These are phyloP conservation scores for Melanerpes formicivorus DNA, from an alignment of 2,113 vertebrate genomes.

Conservation along the genomic window DNA sequence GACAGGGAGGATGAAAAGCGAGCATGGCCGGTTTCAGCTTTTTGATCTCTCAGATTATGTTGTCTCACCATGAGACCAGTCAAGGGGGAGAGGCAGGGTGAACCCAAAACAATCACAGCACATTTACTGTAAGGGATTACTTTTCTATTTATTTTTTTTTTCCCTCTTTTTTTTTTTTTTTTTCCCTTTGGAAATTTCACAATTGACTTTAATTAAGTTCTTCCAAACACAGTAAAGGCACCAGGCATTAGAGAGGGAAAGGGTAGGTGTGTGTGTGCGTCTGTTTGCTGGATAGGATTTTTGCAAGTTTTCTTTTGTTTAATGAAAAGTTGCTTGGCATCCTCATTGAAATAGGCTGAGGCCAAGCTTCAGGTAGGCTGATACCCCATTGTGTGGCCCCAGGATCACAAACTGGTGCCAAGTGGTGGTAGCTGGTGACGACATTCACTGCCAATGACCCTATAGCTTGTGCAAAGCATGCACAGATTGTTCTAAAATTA, in stretches of 20 bases:
- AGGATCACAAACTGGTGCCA: not conserved
- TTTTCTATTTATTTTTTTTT: not conserved
- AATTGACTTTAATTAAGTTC: constrained; percentile 58
- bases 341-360: not conserved
- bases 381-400: rapidly evolving
- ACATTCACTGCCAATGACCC: not conserved
- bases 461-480: not conserved
- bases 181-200: constrained; percentile 33
- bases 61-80: not conserved
- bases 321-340: not conserved
- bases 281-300: not conserved
- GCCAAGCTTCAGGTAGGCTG: constrained; percentile 11
- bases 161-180: too few relatives aligned
- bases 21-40: not conserved
- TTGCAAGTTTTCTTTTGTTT: not conserved
- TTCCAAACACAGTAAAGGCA: not conserved
- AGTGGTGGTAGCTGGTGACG: not conserved
- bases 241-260: not conserved
- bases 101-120: constrained; percentile 32
- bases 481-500: not conserved
- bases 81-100: not conserved
- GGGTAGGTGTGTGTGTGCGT: rapidly evolving
- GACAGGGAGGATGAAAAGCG: not conserved
- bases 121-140: constrained; percentile 17
- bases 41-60: constrained; percentile 35